phyloP scores from a whole-genome alignment of 1,140 invertebrate species.

The Ceratina japonica region DNA sequence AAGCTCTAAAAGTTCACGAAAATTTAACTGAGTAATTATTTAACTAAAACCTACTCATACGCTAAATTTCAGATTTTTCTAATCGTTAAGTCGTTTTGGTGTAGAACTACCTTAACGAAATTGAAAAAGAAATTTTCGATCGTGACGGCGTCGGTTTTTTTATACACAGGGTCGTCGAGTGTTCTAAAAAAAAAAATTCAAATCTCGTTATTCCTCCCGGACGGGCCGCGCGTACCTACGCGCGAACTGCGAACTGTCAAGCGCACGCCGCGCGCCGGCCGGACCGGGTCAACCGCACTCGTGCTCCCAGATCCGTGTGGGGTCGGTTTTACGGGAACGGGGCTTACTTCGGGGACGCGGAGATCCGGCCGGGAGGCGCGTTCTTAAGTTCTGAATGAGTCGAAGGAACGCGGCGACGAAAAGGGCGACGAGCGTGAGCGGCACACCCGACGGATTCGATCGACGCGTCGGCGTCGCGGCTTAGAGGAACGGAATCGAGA shows the following conservation, averaged over 20 bases:
- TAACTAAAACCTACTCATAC: too few relatives aligned
- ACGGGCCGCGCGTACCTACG: too few relatives aligned
- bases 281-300: constrained; percentile 41
- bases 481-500: not conserved
- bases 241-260: constrained; percentile 53
- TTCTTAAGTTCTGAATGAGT: constrained; percentile 21
- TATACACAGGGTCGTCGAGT: too few relatives aligned
- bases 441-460: constrained; percentile 49
- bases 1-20: too few relatives aligned
- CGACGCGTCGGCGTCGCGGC: constrained; percentile 11
- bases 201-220: too few relatives aligned
- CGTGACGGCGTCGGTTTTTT: too few relatives aligned
- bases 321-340: constrained; percentile 33
- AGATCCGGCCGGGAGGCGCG: constrained; percentile 31
- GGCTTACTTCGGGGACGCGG: constrained; percentile 22
- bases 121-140: too few relatives aligned
- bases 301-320: constrained; percentile 42
- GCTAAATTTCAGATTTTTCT: too few relatives aligned
- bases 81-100: too few relatives aligned
- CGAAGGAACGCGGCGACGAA: not conserved
- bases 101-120: too few relatives aligned
- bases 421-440: not conserved
- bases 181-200: too few relatives aligned
- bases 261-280: constrained; percentile 51
- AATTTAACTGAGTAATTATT: too few relatives aligned